Evolutionary conservation across 2,888 invertebrate species (phyloP).

Genomic region (Tenthredo notha): DNA sequence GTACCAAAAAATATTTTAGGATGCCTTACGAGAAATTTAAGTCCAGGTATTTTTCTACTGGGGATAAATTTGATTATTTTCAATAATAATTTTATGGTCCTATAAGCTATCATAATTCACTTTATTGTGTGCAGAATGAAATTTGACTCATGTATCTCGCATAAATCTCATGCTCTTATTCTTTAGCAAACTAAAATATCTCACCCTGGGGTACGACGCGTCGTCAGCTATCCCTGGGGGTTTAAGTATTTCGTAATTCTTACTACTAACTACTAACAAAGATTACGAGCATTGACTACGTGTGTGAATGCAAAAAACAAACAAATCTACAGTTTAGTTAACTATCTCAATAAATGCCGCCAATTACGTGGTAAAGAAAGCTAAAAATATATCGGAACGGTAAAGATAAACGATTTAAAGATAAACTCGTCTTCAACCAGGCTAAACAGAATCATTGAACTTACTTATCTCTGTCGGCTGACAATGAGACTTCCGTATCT

Average conservation of each 20-base stretch:
- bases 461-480: not conserved
- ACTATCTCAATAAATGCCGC: not conserved
- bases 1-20: not conserved
- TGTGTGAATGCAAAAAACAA: not conserved
- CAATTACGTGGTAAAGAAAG: not conserved
- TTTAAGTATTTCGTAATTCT: not conserved
- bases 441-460: not conserved
- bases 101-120: not conserved
- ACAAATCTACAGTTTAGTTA: not conserved
- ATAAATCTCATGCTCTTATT: not conserved
- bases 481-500: slow-evolving; percentile 28
- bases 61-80: not conserved
- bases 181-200: not conserved
- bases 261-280: not conserved
- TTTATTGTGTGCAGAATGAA: not conserved
- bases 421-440: not conserved
- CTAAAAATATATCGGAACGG: not conserved
- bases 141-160: not conserved
- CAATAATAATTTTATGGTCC: not conserved
- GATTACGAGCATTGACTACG: not conserved
- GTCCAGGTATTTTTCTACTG: not conserved
- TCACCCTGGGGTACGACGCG: not conserved
- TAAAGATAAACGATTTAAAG: not conserved
- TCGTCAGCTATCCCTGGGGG: not conserved
- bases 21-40: not conserved